phyloP scores from a whole-genome alignment of 2,888 invertebrate species.

The Synanthedon tipuliformis region DNA sequence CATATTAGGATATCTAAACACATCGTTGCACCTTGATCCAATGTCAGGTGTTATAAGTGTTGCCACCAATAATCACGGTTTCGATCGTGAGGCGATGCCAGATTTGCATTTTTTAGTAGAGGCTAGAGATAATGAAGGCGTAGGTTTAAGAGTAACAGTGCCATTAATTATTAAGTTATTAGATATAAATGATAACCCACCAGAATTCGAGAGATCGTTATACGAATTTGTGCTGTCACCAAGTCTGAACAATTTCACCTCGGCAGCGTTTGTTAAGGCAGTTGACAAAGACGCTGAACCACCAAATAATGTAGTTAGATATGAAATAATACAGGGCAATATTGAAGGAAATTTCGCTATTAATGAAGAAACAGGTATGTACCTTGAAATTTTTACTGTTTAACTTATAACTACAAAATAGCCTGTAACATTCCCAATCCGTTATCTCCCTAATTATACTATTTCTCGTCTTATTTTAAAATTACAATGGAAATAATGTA shows the following conservation, averaged over 20 bases:
- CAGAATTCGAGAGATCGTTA: constrained; percentile 81
- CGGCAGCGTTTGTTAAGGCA: constrained; percentile 84
- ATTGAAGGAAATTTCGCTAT: constrained; percentile 80
- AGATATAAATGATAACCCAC: constrained; percentile 88
- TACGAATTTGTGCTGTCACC: constrained; percentile 86
- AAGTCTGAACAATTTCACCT: constrained; percentile 80
- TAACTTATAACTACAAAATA: neutral
- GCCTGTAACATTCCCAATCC: too few species aligned
- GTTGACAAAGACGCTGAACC: constrained; percentile 84
- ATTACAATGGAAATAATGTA: neutral
- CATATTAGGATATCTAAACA: constrained; percentile 81
- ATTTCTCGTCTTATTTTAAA: too few species aligned
- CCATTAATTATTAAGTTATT: constrained; percentile 80
- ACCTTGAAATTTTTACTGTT: constrained; percentile 5
- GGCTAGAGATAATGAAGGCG: constrained; percentile 88
- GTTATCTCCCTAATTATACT: too few species aligned
- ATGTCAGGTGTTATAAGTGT: constrained; percentile 85
- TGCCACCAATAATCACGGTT: constrained; percentile 77
- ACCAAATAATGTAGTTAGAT: constrained; percentile 87
- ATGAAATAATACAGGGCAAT: constrained; percentile 84
- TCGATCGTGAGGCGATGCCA: constrained; percentile 86
- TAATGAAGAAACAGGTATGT: constrained; percentile 81
- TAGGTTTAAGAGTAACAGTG: constrained; percentile 80
- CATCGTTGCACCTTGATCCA: constrained; percentile 82
- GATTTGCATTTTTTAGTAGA: constrained; percentile 84